Conservation (phyloP, 2,888 invertebrate genomes). For the Cataglyphis albicans region DNA sequence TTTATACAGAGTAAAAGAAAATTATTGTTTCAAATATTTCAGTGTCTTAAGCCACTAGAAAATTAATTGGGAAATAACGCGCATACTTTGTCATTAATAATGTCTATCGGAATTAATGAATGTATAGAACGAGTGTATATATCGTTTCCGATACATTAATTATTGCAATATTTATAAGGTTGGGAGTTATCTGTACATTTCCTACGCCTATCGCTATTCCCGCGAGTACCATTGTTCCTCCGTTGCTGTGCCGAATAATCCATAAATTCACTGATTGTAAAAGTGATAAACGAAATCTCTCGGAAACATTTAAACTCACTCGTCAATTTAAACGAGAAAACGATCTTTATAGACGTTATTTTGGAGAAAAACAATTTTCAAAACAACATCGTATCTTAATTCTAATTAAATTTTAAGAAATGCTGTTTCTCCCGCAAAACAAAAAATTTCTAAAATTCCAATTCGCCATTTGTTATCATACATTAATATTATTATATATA, state of each 20-base stretch:
- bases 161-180: constrained; percentile 49
- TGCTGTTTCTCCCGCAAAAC: neutral
- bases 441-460: neutral
- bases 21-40: neutral
- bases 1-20: neutral
- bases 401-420: neutral
- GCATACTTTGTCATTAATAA: neutral
- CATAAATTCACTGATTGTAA: constrained; percentile 47
- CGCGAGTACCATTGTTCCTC: constrained; percentile 38
- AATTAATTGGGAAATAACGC: constrained; percentile 18
- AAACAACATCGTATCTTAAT: neutral
- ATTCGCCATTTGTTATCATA: neutral
- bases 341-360: neutral
- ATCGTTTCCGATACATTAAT: constrained; percentile 43
- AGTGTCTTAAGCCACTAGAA: neutral
- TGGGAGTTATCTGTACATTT: constrained; percentile 7
- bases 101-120: constrained; percentile 26
- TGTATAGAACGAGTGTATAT: neutral
- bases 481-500: neutral
- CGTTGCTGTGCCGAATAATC: constrained; percentile 32
- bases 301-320: neutral
- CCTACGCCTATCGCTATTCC: constrained; percentile 48
- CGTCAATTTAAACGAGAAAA: constrained; percentile 11
- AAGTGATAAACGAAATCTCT: constrained; percentile 49
- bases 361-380: neutral